Evolutionary conservation across 35 echinoderm and acorn worm genomes (phyloP), one percentile per base, ranked within the genome.

Genomic region (Acanthaster planci): DNA sequence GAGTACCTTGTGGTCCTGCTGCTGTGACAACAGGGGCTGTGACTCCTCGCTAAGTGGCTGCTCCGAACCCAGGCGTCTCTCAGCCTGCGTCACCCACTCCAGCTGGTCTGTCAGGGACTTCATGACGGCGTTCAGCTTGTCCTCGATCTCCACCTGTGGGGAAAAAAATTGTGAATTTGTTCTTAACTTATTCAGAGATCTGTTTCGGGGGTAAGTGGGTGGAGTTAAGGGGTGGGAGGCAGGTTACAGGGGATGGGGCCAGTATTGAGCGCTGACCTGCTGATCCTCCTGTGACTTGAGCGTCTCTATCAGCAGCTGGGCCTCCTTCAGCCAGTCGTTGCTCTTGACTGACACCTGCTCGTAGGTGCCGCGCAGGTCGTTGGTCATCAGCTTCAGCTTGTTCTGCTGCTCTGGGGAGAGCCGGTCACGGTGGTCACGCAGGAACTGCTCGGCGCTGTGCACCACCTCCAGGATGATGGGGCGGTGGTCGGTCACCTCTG

Each of bases 401-500:
- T 90, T 94, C 83, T 99, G 96, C 36, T 91, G 88, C 19, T 91
- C 80, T 9, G 96, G 96, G 18, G 89, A 87, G 32, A 99, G 77
- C 12, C 89, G 29, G 60, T 99, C 96, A 1, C 86, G 88, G 55
- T 99, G 88, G 80, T 99, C 96, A 51, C 92, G 85, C 21, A 99
- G 54, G 96, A 99, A 99, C 80, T 94, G 92, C 82, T 99, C 96
- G 1, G 92, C 89, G 39, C 82, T 93, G 78, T 99, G 92, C 51
- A 99, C 86, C 18, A 92, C 85, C 76, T 99, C 96, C 6, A 94
- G 77, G 55, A 99, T 93, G 75, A 93, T 86, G 18, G 89, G 89
- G 36, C 92, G 89, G 76, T 94, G 88, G 85, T 94, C 92, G 0
- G 84, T 68, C 0, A 97, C 90, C 39, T 97, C 94, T 0, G 83